Conservation (phyloP, 2,888 invertebrate species). For the Drosophila percnosoma region DNA sequence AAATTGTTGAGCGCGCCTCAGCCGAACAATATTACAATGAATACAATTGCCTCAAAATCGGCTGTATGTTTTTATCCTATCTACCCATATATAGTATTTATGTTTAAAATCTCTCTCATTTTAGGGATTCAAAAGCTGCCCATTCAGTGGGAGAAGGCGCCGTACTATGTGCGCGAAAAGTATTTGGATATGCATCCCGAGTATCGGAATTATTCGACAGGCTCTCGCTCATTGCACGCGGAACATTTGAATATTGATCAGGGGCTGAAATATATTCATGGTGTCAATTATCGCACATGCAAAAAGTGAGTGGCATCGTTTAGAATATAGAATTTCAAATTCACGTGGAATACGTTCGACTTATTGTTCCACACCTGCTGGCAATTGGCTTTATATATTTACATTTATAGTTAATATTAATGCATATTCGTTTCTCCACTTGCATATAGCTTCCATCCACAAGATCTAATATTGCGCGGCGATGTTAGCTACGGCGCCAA, state of each 20-base stretch:
- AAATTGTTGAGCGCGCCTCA: constrained; percentile 96
- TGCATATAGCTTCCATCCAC: constrained; percentile 87
- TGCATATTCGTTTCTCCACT: constrained; percentile 3
- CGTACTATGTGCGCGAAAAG: constrained; percentile 89
- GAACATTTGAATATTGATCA: constrained; percentile 91
- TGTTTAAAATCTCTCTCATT: constrained; percentile 3
- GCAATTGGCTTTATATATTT: not conserved
- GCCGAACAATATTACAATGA: constrained; percentile 96
- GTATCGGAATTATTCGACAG: constrained; percentile 89
- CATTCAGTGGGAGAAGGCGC: constrained; percentile 92
- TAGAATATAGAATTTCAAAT: not conserved
- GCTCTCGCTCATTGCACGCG: constrained; percentile 88
- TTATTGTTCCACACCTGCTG: not conserved
- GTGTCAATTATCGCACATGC: constrained; percentile 87
- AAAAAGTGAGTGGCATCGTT: constrained; percentile 81
- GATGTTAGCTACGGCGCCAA: constrained; percentile 95
- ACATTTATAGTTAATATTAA: not conserved
- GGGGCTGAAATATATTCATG: constrained; percentile 90
- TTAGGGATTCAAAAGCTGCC: constrained; percentile 95
- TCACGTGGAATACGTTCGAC: too few species aligned
- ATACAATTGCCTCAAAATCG: constrained; percentile 95
- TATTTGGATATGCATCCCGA: constrained; percentile 91
- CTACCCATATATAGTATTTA: not conserved
- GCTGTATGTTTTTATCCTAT: constrained; percentile 89
- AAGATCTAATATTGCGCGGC: constrained; percentile 92